A percentile compares a stretch with the other conserved stretches of the same genome.
These are phyloP conservation scores for Calephelis perditalis DNA, from an alignment of 2,888 invertebrate species.

Conservation along the genomic window DNA sequence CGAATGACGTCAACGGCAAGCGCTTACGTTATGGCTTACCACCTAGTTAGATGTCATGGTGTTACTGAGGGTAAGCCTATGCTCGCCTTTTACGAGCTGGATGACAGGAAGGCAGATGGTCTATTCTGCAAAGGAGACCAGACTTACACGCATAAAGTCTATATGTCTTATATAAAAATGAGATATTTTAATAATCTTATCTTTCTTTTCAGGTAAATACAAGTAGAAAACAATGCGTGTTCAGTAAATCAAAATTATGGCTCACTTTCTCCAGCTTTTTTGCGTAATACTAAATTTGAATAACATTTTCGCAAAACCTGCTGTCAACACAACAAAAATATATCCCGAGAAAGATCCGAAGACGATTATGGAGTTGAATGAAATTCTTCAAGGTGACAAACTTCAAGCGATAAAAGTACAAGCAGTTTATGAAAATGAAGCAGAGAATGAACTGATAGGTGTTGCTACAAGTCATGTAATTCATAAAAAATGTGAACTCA, in stretches of 20 bases:
- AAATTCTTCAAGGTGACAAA: conserved; percentile 8
- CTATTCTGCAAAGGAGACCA: too few species aligned
- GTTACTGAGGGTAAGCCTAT: too few species aligned
- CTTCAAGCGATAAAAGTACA: neutral
- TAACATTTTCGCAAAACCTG: neutral
- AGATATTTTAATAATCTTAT: neutral
- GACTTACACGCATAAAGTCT: too few species aligned
- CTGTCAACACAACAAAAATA: conserved; percentile 2
- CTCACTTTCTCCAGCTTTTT: neutral
- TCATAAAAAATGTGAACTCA: conserved; percentile 29
- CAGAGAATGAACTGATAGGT: conserved; percentile 3
- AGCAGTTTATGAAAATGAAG: conserved; percentile 2
- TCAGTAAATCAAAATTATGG: conserved; percentile 7
- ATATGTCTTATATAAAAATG: too few species aligned
- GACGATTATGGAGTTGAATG: conserved; percentile 2
- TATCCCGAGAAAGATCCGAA: neutral
- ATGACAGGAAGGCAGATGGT: too few species aligned
- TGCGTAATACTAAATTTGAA: neutral
- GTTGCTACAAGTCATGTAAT: neutral
- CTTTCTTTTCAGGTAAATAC: conserved; percentile 8
- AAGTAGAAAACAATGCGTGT: neutral
- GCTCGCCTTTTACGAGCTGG: too few species aligned
- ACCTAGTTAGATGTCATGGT: too few species aligned
- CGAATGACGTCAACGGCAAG: too few species aligned
- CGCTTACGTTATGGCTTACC: too few species aligned